Percentiles rank a stretch among this genome's conserved stretches.
Conservation (phyloP, 2,888 invertebrate genomes). For the Andrena trimmerana region DNA sequence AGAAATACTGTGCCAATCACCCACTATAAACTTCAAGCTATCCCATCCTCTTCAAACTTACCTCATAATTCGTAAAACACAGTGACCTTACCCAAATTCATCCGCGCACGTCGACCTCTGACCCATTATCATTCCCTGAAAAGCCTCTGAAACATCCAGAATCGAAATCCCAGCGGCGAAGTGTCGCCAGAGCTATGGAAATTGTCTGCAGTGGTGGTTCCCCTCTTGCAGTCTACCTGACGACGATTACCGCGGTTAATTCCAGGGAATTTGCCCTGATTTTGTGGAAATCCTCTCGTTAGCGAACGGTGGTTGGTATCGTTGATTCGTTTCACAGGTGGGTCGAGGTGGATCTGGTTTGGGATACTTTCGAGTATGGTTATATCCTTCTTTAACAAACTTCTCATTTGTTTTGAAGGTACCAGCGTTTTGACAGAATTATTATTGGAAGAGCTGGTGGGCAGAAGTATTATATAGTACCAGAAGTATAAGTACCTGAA, state of each 20-base stretch:
- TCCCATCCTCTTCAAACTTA: too few species aligned
- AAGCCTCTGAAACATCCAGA: background rate
- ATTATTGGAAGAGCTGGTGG: too few species aligned
- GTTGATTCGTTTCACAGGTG: slow-evolving; percentile 30
- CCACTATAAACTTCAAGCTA: too few species aligned
- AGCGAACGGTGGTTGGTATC: slow-evolving; percentile 32
- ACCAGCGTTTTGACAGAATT: too few species aligned
- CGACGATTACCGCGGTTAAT: slow-evolving; percentile 40
- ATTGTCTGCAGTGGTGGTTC: slow-evolving; percentile 57
- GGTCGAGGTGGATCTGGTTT: background rate
- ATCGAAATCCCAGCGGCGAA: background rate
- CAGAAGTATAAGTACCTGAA: too few species aligned
- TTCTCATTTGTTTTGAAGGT: slow-evolving; percentile 7
- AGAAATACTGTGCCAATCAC: too few species aligned
- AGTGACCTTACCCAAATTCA: too few species aligned
- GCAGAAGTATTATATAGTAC: too few species aligned
- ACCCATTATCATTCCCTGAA: too few species aligned
- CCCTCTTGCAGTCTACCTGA: background rate
- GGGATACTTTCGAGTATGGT: slow-evolving; percentile 14
- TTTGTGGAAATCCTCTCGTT: slow-evolving; percentile 32
- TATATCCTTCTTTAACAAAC: slow-evolving; percentile 25
- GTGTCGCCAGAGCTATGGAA: slow-evolving; percentile 77
- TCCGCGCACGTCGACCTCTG: too few species aligned
- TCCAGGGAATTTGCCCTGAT: slow-evolving; percentile 10
- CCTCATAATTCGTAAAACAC: too few species aligned